Evolutionary conservation across 2,113 vertebrate genomes (phyloP).

Genomic region (Panthera tigris): DNA sequence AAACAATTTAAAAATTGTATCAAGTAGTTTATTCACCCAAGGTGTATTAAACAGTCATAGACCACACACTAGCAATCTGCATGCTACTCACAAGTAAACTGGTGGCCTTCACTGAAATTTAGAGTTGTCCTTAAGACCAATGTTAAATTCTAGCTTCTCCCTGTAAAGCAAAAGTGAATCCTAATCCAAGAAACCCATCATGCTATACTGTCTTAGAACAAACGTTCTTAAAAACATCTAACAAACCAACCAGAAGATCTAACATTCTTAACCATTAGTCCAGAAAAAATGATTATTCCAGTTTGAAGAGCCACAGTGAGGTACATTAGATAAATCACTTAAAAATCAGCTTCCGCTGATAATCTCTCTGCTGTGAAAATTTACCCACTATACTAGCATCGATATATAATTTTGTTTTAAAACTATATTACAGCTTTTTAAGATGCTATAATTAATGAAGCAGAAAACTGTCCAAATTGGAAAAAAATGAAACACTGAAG

Average conservation of each 20-base stretch:
- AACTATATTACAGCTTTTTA: background rate
- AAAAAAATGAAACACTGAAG: background rate
- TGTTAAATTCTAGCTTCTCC: background rate
- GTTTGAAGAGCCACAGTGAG: background rate
- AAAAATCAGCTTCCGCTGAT: background rate
- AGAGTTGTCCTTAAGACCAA: background rate
- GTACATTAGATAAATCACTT: background rate
- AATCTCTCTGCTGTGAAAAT: constrained; percentile 24
- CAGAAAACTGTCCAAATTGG: background rate
- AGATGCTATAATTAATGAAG: background rate
- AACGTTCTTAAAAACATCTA: background rate
- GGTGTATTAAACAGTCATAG: background rate
- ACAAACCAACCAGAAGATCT: constrained; percentile 21
- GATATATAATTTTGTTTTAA: background rate
- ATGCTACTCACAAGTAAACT: background rate
- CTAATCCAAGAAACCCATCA: background rate
- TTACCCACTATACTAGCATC: background rate
- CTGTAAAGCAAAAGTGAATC: background rate
- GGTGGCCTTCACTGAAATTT: background rate
- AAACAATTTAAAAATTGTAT: background rate
- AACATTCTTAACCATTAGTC: constrained; percentile 18
- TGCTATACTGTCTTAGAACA: background rate
- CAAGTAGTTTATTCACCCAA: background rate
- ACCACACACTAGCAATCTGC: background rate
- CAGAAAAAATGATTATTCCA: background rate